Evolutionary conservation across 1,140 invertebrate species (phyloP), one percentile per base, ranked within the genome.

Genomic region (Drosophila seguyi): DNA sequence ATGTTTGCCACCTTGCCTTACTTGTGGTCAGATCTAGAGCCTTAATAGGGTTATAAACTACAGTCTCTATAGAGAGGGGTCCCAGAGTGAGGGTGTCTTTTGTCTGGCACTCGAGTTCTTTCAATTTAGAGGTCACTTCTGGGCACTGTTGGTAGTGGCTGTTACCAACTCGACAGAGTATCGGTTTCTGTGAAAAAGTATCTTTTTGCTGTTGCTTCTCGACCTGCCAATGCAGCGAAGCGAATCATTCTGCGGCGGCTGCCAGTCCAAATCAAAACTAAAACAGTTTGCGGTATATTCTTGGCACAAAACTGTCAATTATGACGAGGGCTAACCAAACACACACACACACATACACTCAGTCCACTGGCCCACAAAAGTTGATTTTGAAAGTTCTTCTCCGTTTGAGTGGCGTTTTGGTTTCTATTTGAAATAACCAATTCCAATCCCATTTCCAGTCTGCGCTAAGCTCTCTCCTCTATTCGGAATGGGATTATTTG

Each of bases 251-350:
- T 67, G 74, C 56, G 73, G 73, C 74, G 62, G 62, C 74, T 76
- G 74, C 62, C 74, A 76, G 67, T 68, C 58, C 81, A 75, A 75
- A 83, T 77, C 59, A 79, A 75, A 79, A 77, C 85, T 84, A 56
- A 87, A 87, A 81, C 84, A 72, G 76, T 88, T 87, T 87, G 84
- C 80, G 84, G 80, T 90, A 78, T 75, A 78, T 88, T 88, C 84
- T 88, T 87, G 84, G 84, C 84, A 80, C 84, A 79, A 84, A 87
- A 87, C 87, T 87, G 84, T 87, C 84, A 87, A 87, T 87, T 88
- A 87, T 84, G 73, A 78, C 69, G 73, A 60, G 63, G 74, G 75
- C 74, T 77, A 60, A 75, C 47, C 48, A 57, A 74, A 45, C 29
- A 67, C 48, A 75, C 25, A 60, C 36, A 73, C 11, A 59, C n/a